Evolutionary conservation across 92 coral and sea anemone genomes (phyloP), one percentile per base, ranked within the genome.

Genomic region (Metridium senile): DNA sequence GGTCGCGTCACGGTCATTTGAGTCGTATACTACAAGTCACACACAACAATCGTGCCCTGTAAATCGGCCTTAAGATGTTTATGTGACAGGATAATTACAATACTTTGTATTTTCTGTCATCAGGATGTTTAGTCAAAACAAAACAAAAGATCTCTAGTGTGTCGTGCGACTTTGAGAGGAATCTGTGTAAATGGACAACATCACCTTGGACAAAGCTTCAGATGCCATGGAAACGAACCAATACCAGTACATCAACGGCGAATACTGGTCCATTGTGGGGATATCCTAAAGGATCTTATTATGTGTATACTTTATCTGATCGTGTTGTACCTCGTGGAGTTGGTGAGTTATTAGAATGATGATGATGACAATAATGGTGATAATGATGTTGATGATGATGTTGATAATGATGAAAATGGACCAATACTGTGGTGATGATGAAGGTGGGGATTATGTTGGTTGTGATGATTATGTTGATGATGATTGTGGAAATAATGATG

Each of bases 251-350:
- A 23, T 82, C 88, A 0, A 70, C 53, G 2, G 3, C 68, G 2
- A 73, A 77, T 31, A 85, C 87, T 52, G 91, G 93, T 45, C 96
- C 96, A 19, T 35, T 73, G 69, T 93, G 93, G 98, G 96, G 96
- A 3, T 82, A 84, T 30, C 98, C 98, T 23, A 78, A 74, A 47
- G 93, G 93, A 1, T 88, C 96, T 0, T 86, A 65, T 70, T 90
- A 88, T 71, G 82, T 84, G 1, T 93, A 88, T 62, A 87, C 93
- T 8, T 58, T 74, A 33, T 87, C 93, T 18, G 57, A 75, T 46
- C 49, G 59, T 23, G 88, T 83, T 25, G 54, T 32, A 10, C 75
- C 89, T 11, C 34, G 57, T 18, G 47, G 87, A 28, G 63, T 47
- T 80, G 98, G 98, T 93, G 74, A 33, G 69, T 23, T 31, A 16